Evolutionary conservation across 1,140 invertebrate species (phyloP), one percentile per base, ranked within the genome.

Genomic region (Tachypleus tridentatus): DNA sequence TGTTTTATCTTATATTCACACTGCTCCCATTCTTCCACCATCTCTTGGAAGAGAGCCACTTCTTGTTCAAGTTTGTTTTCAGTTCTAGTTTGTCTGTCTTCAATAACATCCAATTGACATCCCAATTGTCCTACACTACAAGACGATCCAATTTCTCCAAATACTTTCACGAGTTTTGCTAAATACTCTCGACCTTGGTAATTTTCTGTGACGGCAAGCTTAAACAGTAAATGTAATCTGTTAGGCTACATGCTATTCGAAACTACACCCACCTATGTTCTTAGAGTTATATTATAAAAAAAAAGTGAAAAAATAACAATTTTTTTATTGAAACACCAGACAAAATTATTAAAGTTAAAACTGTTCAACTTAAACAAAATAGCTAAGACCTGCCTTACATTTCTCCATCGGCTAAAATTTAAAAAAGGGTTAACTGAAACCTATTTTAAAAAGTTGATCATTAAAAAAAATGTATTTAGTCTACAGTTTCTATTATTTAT

Each of bases 1-100:
- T 96, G 92, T 75, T 89, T 91, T 74, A 96, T 84, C 76, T 97
- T 96, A 75, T 84, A 87, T 76, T 97, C 93, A 77, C 91, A 97
- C 77, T 94, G 89, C 75, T 95, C 91, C 89, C 93, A 95, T 80
- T 95, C 91, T 76, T 94, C 91, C 53, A 87, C 87, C 51, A 91
- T 86, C 77, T 96, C 93, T 83, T 91, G 88, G 64, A 96, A 80
- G 65, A 92, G 77, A 50, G 89, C 85, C 76, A 93, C 89, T 80
- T 87, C 87, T 80, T 93, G 87, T 67, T 90, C 81, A 65, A 94
- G 82, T 75, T 85, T 82, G 72, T 85, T 84, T 77, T 94, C 91
- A 9, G 93, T 85, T 71, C 90, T 85, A 62, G 86, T 83, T 75
- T 93, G 93, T n/a, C 85, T 83, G 72, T 91, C 87, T 77, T 93